Conservation (phyloP, 2,888 invertebrate genomes). For the Pherbina coryleti region DNA sequence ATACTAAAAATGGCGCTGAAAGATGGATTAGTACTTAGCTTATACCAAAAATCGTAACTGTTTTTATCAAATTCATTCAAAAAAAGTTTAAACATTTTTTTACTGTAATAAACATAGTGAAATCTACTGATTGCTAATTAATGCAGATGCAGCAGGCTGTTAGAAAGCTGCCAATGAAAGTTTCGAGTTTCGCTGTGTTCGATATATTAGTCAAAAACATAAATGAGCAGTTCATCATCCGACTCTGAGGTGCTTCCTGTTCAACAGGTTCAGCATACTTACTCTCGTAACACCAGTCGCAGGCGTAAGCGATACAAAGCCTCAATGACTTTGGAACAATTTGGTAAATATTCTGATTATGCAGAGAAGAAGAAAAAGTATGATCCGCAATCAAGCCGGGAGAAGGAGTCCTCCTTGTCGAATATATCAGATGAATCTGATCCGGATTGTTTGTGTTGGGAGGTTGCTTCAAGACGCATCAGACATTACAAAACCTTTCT, state of each 20-base stretch:
- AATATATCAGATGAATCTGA: background rate
- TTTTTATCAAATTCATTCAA: no score
- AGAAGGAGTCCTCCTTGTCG: background rate
- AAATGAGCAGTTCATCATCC: background rate
- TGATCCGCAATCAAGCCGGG: background rate
- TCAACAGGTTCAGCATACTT: background rate
- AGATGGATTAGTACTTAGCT: no score
- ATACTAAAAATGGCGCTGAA: no score
- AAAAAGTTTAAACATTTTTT: background rate
- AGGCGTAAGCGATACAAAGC: background rate
- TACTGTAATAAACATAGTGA: background rate
- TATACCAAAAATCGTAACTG: no score
- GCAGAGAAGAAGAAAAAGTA: slow-evolving; percentile 13
- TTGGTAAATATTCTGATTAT: background rate
- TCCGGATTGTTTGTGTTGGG: slow-evolving; percentile 23
- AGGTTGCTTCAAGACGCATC: slow-evolving; percentile 15
- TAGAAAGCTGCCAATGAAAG: background rate
- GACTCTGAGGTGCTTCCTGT: background rate
- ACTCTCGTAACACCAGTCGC: background rate
- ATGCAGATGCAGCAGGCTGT: background rate
- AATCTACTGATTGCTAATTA: background rate
- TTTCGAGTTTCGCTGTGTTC: background rate
- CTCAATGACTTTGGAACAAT: background rate
- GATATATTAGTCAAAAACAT: background rate
- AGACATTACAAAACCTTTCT: background rate